Base-by-base conservation (phyloP, 2,113 vertebrate species). In the Dissostichus mawsoni region DNA sequence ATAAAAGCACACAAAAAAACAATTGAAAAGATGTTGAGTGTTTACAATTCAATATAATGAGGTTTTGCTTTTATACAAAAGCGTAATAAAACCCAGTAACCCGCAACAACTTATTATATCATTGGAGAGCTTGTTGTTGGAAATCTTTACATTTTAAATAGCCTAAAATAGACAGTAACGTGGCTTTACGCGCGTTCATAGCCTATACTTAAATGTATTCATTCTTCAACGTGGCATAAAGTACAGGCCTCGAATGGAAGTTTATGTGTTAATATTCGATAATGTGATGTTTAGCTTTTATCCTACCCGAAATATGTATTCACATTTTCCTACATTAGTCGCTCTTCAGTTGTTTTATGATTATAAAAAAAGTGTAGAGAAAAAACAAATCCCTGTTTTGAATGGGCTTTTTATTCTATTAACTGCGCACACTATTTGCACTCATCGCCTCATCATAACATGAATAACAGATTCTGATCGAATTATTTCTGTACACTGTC, bases 361-460 rank as follows among this genome's bases (percentile, higher is more conserved):
- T 71, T 71, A 51, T 29, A n/a, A 55, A 20, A 12, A 71, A 41
- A 56, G 47, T 13, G 48, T 16, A 11, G 14, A 11, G 57, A 36
- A 74, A 45, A 48, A 74, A n/a, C 48, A 41, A 64, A 58, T 59
- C 33, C 16, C 25, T 67, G 67, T 41, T 76, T 56, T 72, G 45
- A 79, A 85, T 84, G 71, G 23, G 66, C 59, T 86, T 87, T 87
- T 80, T 78, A 87, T 89, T 87, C 69, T 81, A 89, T 92, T 92
- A 89, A 57, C 44, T 71, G 68, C 74, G 20, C 77, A 59, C n/a
- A 64, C 80, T 69, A 75, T 90, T 90, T 84, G 18, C 87, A 74
- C 77, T 80, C 69, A 53, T 70, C 65, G 69, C 80, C 77, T 55
- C 36, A 57, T 85, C 80, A 79, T 80, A 84, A 87, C 78, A 64